phyloP scores from a whole-genome alignment of 2,113 vertebrate species.

The Tachuris rubrigastra region DNA sequence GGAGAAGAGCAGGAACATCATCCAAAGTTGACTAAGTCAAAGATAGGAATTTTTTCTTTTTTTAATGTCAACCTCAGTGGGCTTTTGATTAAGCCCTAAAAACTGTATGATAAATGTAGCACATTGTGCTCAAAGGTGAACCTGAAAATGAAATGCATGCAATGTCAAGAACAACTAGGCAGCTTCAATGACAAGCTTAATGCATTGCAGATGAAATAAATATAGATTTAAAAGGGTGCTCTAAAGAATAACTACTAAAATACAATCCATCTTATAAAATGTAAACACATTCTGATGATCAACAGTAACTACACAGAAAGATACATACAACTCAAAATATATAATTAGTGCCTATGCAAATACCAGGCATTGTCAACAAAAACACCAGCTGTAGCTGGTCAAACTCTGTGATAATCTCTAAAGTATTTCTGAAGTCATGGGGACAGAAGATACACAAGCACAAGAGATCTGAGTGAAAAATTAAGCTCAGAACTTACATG shows the following conservation, averaged over 20 bases:
- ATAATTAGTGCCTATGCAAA: constrained; percentile 17
- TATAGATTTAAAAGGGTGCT: neutral
- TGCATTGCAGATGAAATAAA: neutral
- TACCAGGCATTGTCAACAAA: neutral
- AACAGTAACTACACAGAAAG: neutral
- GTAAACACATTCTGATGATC: neutral
- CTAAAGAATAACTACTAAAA: constrained; percentile 5
- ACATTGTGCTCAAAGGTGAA: neutral
- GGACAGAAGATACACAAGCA: neutral
- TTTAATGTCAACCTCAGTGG: neutral
- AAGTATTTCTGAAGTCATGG: neutral
- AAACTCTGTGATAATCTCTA: constrained; percentile 19
- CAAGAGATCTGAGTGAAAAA: neutral
- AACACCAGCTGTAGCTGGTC: neutral
- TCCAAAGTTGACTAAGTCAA: neutral
- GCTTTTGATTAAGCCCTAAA: neutral
- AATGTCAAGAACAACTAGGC: neutral
- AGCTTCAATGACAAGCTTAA: neutral
- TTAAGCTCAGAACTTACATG: neutral
- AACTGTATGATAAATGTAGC: neutral
- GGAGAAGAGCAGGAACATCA: neutral
- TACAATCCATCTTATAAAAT: neutral
- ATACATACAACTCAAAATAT: neutral
- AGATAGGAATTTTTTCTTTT: neutral
- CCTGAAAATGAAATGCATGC: neutral